Conservation (phyloP, 2,888 invertebrate species). For the Gymnosoma rotundatum region DNA sequence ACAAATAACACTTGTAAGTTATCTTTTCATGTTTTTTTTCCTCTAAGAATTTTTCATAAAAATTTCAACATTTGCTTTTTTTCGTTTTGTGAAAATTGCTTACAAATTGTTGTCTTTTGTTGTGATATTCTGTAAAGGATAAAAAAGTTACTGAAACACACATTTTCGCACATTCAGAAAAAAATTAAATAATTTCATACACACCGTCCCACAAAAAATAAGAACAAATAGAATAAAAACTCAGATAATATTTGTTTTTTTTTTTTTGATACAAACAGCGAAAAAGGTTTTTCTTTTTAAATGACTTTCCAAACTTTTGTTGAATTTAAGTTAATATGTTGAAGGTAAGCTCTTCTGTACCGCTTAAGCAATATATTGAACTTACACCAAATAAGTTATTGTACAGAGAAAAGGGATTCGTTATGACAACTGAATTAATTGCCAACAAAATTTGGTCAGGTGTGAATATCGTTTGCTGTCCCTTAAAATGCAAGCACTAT, state of each 20-base stretch:
- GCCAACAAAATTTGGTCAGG: too few relatives aligned
- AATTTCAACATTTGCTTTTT: slow-evolving; percentile 26
- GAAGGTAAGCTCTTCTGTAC: too few relatives aligned
- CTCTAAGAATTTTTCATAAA: slow-evolving; percentile 16
- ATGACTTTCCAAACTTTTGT: too few relatives aligned
- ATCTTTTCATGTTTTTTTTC: slow-evolving; percentile 9
- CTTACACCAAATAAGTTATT: too few relatives aligned
- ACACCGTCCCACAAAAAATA: neutral
- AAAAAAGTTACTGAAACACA: neutral
- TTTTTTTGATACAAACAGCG: neutral
- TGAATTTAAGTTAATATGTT: too few relatives aligned
- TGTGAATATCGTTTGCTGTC: too few relatives aligned
- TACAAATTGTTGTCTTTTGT: slow-evolving; percentile 69
- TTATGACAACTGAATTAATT: too few relatives aligned
- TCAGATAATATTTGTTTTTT: neutral
- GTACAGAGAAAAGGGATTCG: too few relatives aligned
- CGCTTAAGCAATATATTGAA: too few relatives aligned
- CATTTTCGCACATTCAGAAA: neutral
- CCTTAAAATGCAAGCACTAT: too few relatives aligned
- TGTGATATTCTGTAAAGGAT: slow-evolving; percentile 42
- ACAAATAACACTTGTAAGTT: slow-evolving; percentile 66
- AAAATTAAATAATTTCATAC: neutral
- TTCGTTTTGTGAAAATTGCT: slow-evolving; percentile 60
- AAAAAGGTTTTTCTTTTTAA: neutral
- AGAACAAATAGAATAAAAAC: slow-evolving; percentile 1